Base-by-base conservation (phyloP, 2,797 vertebrate genomes). In the Apodemus agrarius region DNA sequence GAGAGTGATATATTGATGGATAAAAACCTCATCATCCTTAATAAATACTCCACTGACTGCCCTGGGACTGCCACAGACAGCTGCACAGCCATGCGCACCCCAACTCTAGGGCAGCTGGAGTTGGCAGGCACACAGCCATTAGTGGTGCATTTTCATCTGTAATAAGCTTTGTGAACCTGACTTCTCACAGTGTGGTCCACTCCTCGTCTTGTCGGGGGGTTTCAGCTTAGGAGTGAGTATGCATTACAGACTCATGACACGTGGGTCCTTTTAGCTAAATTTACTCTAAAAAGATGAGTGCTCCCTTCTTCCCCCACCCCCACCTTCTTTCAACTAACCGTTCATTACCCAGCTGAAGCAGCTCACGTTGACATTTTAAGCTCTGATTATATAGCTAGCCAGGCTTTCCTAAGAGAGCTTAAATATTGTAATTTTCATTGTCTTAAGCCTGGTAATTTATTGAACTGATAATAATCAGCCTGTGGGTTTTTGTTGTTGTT, bases 391-490 rank as follows among this genome's bases (percentile, higher is more conserved):
- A 59, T 59, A 67, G 31, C 14, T 88, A 80, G 49, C 59, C 49
- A 84, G 69, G 49, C 37, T 93, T 95, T 16, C 37, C 76, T 91
- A 85, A 91, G 90, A 90, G 37, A 57, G 65, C 65, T 84, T 65
- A 89, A 81, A 89, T 69, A 22, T 86, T 80, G 79, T 29, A 79
- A 52, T 92, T 80, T 78, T 92, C 26, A 95, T 79, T 96, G 98
- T 96, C 94, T 97, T 93, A 93, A 96, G 5, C 46, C 96, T 97
- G 96, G 95, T 94, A 98, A 96, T 72, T 97, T 95, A 93, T 97
- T 97, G 90, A 97, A 95, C 90, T 76, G 95, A 94, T 78, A 96
- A 95, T 52, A 97, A 96, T 95, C 95, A 98, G 88, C 69, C 40
- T 97, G 95, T 91, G 67, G 96, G 84, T 95, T 90, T 94, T 98